Conservation (phyloP, 2,797 vertebrate species). For the Hydrolagus colliei region DNA sequence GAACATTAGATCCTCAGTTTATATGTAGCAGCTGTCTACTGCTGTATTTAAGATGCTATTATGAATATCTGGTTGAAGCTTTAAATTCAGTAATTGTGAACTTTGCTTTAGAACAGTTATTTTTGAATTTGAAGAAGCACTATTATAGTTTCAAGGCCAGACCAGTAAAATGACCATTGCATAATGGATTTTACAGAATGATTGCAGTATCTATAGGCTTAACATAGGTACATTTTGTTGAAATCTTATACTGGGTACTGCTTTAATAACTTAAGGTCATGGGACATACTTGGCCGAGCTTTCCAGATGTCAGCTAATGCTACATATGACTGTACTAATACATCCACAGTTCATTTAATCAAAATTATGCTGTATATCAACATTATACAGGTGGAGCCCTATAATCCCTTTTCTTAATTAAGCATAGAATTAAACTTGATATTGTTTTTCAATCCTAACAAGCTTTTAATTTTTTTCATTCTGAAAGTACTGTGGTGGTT, state of each 20-base stretch:
- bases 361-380: not conserved
- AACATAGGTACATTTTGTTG: slow-evolving; percentile 7
- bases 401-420: not conserved
- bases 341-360: slow-evolving; percentile 7
- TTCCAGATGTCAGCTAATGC: slow-evolving; percentile 25
- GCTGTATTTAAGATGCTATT: not conserved
- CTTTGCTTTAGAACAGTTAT: not conserved
- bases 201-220: not conserved
- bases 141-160: not conserved
- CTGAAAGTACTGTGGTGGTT: slow-evolving; percentile 25
- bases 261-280: slow-evolving; percentile 22
- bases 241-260: slow-evolving; percentile 42
- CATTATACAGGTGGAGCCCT: not conserved
- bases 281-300: slow-evolving; percentile 10
- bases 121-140: slow-evolving; percentile 14
- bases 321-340: slow-evolving; percentile 12
- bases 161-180: not conserved
- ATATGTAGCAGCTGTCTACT: not conserved
- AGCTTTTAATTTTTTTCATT: slow-evolving; percentile 18
- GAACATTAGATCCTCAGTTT: not conserved
- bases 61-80: not conserved
- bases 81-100: not conserved
- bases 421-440: not conserved
- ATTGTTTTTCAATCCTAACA: not conserved
- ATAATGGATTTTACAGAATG: slow-evolving; percentile 18